Evolutionary conservation across 2,113 vertebrate genomes (phyloP), one percentile per base, ranked within the genome.

Genomic region (Pimephales promelas): DNA sequence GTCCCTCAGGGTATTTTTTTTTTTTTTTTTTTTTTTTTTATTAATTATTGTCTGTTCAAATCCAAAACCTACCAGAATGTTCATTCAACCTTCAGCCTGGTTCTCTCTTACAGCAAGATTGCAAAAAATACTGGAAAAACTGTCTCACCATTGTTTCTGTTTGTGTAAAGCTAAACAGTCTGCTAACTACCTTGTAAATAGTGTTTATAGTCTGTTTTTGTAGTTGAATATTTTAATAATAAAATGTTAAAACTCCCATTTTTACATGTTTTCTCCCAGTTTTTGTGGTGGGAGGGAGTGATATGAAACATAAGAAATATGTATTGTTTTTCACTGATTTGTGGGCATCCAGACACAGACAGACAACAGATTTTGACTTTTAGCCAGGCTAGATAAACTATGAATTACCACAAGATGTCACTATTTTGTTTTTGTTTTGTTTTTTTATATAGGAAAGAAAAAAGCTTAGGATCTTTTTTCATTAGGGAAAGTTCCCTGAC

Each of bases 181-280:
- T n/a, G n/a, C n/a, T 90, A 85, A 89, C 89, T 92, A 85, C 83
- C 83, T 72, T 95, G 94, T 95, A 95, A 89, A 94, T 94, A 95
- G 90, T 94, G 94, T 95, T 92, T 91, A 94, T 94, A 95, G 92
- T 91, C 88, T 88, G 89, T 93, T 90, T 94, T 95, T 94, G 92
- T 94, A 94, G 92, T 92, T 95, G 91, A 92, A 92, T 94, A 94
- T 95, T 95, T 95, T 94, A 94, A 93, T 95, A 94, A 94, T 93
- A 94, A 95, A 94, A 88, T 80, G 81, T 90, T 79, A 88, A 94
- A 94, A 93, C 13, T 24, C n/a, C n/a, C n/a, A n/a, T n/a, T n/a
- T n/a, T n/a, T n/a, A n/a, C 68, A 16, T 86, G 59, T 84, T 73
- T 62, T 68, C 9, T 40, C 36, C 20, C 5, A 54, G 8, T 54